Evolutionary conservation across 2,888 invertebrate genomes (phyloP).

Genomic region (Orchesellides sinensis): DNA sequence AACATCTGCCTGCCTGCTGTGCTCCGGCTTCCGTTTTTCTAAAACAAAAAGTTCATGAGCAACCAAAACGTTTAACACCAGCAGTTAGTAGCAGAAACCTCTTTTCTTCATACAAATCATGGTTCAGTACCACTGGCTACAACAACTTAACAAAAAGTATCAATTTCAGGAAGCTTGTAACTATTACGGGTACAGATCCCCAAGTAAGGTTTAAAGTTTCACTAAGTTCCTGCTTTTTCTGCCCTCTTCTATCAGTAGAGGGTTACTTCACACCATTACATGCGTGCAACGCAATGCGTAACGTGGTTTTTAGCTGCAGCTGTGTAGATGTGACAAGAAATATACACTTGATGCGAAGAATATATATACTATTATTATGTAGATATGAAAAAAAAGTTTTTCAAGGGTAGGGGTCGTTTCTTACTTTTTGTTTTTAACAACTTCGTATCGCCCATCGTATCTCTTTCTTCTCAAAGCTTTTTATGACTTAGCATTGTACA

Average conservation of each 20-base stretch:
- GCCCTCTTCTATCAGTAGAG: too few species aligned
- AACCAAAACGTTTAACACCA: too few species aligned
- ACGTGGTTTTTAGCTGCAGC: slow-evolving; percentile 8
- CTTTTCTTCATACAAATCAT: too few species aligned
- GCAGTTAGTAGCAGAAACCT: background rate
- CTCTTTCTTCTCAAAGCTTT: slow-evolving; percentile 9
- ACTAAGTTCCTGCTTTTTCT: slow-evolving; percentile 3
- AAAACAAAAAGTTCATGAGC: too few species aligned
- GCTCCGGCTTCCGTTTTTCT: slow-evolving; percentile 38
- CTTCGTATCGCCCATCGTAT: background rate
- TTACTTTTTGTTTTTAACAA: background rate
- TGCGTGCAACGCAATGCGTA: background rate
- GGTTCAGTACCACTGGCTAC: too few species aligned
- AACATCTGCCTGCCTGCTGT: slow-evolving; percentile 39
- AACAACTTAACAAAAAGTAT: slow-evolving; percentile 62
- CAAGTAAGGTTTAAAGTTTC: slow-evolving; percentile 39
- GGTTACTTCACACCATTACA: background rate
- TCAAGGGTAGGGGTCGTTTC: slow-evolving; percentile 25
- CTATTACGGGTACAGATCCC: background rate
- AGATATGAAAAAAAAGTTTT: background rate
- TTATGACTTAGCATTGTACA: slow-evolving; percentile 49
- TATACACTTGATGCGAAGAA: background rate
- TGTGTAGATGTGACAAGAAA: slow-evolving; percentile 41
- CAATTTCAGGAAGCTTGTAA: slow-evolving; percentile 37
- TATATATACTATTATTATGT: background rate